Evolutionary conservation across 1,140 invertebrate genomes (phyloP).

Genomic region (Acyrthosiphon pisum): DNA sequence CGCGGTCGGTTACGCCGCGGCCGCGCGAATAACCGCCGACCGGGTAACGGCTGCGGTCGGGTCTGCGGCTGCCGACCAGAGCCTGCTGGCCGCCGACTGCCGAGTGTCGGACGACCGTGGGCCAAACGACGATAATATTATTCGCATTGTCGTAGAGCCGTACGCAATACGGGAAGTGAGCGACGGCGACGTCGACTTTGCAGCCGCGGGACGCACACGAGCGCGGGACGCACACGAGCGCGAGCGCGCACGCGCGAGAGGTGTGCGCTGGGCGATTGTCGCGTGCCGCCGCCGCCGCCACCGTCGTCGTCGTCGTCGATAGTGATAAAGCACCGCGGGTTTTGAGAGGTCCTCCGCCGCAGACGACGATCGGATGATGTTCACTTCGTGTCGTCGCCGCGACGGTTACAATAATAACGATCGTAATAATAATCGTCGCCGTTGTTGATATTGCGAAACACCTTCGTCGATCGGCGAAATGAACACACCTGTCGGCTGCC

Average conservation of each 20-base stretch:
- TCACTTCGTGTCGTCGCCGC: background rate
- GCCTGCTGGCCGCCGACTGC: no score
- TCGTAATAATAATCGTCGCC: no score
- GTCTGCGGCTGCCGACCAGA: no score
- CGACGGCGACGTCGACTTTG: background rate
- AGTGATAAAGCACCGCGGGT: constrained; percentile 1
- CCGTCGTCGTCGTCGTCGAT: background rate
- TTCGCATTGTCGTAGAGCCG: background rate
- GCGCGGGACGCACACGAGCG: background rate
- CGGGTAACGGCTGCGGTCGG: no score
- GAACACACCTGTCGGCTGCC: background rate
- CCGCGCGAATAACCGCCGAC: no score
- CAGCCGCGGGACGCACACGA: background rate
- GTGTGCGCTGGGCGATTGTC: background rate
- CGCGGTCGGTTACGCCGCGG: background rate
- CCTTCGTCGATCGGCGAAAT: background rate
- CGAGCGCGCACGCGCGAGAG: background rate
- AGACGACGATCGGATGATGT: background rate
- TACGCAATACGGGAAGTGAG: background rate
- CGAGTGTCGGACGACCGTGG: no score
- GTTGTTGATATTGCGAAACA: background rate
- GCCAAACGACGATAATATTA: background rate
- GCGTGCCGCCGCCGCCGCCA: background rate
- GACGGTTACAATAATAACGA: background rate
- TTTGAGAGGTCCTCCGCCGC: background rate